These are phyloP conservation scores for Yponomeuta malinellus DNA, from an alignment of 2,888 invertebrate species.

Conservation along the genomic window DNA sequence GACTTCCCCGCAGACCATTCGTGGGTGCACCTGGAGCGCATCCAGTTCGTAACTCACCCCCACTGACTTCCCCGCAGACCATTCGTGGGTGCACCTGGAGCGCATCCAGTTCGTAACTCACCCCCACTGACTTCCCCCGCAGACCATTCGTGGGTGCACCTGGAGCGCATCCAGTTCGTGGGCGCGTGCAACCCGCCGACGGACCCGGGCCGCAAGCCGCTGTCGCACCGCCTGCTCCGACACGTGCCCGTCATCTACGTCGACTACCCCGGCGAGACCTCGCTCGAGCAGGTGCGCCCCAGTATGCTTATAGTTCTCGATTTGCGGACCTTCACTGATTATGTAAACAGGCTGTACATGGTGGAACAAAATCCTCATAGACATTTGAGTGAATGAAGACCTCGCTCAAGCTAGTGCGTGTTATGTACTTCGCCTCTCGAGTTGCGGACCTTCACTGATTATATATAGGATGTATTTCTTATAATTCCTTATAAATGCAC, in stretches of 20 bases:
- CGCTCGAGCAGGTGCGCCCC: conserved; percentile 87
- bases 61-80: no score
- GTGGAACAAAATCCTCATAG: not conserved
- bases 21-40: not conserved
- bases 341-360: no score
- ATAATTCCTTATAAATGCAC: no score
- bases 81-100: no score
- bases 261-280: conserved; percentile 98
- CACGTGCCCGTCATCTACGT: conserved; percentile 99
- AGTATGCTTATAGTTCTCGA: not conserved
- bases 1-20: no score
- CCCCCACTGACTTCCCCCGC: conserved; percentile 18
- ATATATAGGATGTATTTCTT: no score
- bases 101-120: no score
- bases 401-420: no score
- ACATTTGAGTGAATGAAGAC: not conserved
- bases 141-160: conserved; percentile 97
- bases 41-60: not conserved
- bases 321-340: no score
- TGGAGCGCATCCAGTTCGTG: conserved; percentile 99
- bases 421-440: no score
- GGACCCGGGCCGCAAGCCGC: conserved; percentile 97
- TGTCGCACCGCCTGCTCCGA: conserved; percentile 89
- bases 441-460: no score
- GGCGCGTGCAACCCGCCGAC: conserved; percentile 99